A percentile compares a stretch with the other conserved stretches of the same genome.
phyloP scores from a whole-genome alignment of 2,113 vertebrate genomes.

The Panurus biarmicus region DNA sequence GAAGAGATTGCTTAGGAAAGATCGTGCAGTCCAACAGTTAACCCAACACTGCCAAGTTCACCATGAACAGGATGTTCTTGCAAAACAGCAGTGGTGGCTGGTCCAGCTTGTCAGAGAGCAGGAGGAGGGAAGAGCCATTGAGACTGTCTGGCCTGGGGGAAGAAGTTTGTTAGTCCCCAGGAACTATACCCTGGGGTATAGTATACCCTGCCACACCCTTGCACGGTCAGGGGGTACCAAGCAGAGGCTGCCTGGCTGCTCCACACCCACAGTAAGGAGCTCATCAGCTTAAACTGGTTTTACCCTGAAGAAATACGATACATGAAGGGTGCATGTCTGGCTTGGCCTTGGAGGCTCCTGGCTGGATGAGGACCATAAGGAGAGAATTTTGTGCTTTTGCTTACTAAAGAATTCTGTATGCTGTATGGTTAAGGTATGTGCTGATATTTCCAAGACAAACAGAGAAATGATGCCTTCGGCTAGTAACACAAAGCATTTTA shows the following conservation, averaged over 20 bases:
- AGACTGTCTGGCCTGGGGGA: neutral
- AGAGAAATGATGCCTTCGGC: slow-evolving; percentile 44
- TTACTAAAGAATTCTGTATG: neutral
- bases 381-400: neutral
- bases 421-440: neutral
- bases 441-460: neutral
- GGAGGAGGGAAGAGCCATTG: neutral
- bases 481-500: neutral
- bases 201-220: neutral
- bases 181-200: neutral
- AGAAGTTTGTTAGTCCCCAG: neutral
- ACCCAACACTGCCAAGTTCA: neutral
- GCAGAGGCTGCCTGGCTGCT: neutral
- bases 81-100: neutral
- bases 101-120: neutral
- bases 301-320: neutral
- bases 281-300: neutral
- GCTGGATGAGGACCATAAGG: neutral
- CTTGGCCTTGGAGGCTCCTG: neutral
- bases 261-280: neutral
- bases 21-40: neutral
- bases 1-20: neutral
- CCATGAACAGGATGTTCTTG: neutral
- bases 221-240: neutral
- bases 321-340: neutral